Evolutionary conservation across 1,140 invertebrate species (phyloP), one percentile per base, ranked within the genome.

Genomic region (Trichonephila clavipes): DNA sequence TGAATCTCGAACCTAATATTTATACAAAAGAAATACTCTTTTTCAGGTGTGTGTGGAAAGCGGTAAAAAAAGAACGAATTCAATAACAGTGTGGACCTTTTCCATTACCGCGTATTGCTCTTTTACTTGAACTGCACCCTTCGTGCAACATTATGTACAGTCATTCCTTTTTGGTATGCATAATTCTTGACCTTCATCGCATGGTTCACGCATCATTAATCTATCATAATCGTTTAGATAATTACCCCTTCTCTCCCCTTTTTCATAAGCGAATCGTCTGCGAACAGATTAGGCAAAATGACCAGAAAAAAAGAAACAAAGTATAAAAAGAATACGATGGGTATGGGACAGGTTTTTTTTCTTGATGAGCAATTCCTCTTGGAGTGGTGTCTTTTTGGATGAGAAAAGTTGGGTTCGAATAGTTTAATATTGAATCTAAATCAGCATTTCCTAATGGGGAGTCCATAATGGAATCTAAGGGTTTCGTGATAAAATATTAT

Each of bases 181-280:
- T 58, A 85, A 85, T 61, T 28, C 58, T 28, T 85, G 82, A 85
- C 82, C 82, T 85, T 85, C 82, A 85, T 6, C 44, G 14, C 51
- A n/a, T 28, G 51, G 72, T 90, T 61, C 14, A 51, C 40, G 69
- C 51, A 61, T 90, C 69, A 90, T 90, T 81, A 90, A 90, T 90
- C 72, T 44, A 62, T 90, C 72, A 82, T 90, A 90, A 90, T 90
- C 69, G 51, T 72, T 62, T 14, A 18, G 69, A 82, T 90, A 90
- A 90, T 90, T 82, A 82, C 59, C 88, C 58, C 28, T 69, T 69
- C 44, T 66, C 86, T 59, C 24, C 85, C 85, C 85, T 64, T 88
- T 88, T 88, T 72, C 34, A 85, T 85, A 59, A 28, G 6, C 34
- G 16, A n/a, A 21, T 24, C 16, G 24, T 24, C 72, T 24, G 14